Evolutionary conservation across 2,797 vertebrate genomes (phyloP).

Genomic region (Sphenopsis melanotis): DNA sequence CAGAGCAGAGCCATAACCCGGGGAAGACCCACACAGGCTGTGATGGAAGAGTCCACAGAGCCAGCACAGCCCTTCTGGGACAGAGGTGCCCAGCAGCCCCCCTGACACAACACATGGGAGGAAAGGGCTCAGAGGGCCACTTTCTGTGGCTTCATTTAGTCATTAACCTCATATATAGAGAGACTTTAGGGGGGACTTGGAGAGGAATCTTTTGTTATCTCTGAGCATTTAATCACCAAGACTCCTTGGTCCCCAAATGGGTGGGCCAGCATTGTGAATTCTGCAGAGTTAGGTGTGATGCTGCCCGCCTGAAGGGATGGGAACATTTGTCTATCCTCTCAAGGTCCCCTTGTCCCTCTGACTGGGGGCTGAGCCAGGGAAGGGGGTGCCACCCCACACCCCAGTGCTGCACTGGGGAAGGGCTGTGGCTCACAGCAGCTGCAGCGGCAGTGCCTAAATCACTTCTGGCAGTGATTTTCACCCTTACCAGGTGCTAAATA

Average conservation of each 20-base stretch:
- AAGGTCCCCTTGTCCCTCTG: neutral
- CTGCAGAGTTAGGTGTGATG: neutral
- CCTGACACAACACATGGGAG: neutral
- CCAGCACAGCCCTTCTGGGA: neutral
- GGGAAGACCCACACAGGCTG: neutral
- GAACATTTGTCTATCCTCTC: neutral
- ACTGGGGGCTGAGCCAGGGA: neutral
- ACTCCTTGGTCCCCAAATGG: neutral
- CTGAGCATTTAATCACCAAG: neutral
- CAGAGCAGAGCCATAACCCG: rapidly evolving
- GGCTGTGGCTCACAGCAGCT: neutral
- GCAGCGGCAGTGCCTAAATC: rapidly evolving
- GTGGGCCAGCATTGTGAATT: neutral
- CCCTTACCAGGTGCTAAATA: neutral
- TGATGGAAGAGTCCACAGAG: neutral
- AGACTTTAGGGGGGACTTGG: neutral
- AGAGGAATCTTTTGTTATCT: neutral
- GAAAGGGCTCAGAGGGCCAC: neutral
- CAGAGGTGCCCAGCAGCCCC: neutral
- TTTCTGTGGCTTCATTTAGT: neutral
- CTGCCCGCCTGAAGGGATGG: neutral
- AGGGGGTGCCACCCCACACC: neutral
- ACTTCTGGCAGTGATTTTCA: neutral
- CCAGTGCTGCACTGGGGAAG: rapidly evolving
- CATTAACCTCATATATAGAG: neutral